Conservation (phyloP, 2,888 invertebrate genomes). For the Hypolimnas misippus region DNA sequence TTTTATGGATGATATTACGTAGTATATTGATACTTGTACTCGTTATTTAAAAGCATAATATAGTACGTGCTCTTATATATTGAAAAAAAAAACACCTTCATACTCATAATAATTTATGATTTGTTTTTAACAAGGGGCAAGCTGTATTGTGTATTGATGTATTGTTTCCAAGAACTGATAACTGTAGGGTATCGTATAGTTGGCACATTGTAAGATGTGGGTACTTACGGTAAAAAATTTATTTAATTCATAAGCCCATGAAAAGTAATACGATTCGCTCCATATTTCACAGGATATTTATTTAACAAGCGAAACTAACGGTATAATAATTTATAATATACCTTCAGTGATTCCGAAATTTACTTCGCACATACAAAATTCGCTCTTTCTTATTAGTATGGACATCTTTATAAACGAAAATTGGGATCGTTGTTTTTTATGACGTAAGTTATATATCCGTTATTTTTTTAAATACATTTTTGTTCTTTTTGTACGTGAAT, state of each 20-base stretch:
- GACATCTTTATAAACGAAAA: too few relatives aligned
- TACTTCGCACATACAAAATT: too few relatives aligned
- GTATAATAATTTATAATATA: background rate
- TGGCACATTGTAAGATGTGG: slow-evolving; percentile 34
- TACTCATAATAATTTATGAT: slow-evolving; percentile 42
- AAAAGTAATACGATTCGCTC: background rate
- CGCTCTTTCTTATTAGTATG: too few relatives aligned
- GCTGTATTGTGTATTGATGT: slow-evolving; percentile 45
- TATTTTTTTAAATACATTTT: slow-evolving; percentile 3
- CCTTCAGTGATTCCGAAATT: too few relatives aligned
- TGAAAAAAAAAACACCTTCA: slow-evolving; percentile 30
- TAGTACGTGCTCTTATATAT: slow-evolving; percentile 30
- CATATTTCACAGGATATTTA: slow-evolving; percentile 3
- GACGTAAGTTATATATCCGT: background rate
- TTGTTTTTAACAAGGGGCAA: slow-evolving; percentile 47
- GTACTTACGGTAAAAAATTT: slow-evolving; percentile 14
- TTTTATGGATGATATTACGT: slow-evolving; percentile 4
- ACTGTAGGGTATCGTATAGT: slow-evolving; percentile 45
- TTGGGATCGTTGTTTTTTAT: background rate
- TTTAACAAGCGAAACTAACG: background rate
- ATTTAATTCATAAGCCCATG: slow-evolving; percentile 3
- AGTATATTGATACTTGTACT: slow-evolving; percentile 13
- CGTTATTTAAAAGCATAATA: slow-evolving; percentile 16
- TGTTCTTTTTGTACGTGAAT: slow-evolving; percentile 39
- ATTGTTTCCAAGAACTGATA: slow-evolving; percentile 47